Base-by-base conservation (phyloP, 2,888 invertebrate genomes). In the Melolontha melolontha region DNA sequence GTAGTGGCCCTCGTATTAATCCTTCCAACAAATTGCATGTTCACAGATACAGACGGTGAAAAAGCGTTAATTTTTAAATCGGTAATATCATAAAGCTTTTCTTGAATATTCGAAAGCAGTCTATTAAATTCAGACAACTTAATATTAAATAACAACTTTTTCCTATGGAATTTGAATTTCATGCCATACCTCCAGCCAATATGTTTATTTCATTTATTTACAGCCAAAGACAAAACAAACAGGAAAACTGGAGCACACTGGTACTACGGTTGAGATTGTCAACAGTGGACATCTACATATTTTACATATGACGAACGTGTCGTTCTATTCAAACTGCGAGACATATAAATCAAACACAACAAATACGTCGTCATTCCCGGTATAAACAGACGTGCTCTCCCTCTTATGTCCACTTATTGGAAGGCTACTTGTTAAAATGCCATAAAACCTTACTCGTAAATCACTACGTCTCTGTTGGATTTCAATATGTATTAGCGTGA, bases 391-490 rank as follows among this genome's bases (percentile, higher is more conserved):
- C 47, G 34, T 34, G 29, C 16, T 17, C 34, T 47, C 59, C 40
- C 16, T 17, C 16, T n/a, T 34, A 49, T 49, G 34, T 34, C 34
- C 34, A 34, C 34, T 34, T 34, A 34, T 47, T 14, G 47, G 39
- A 62, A 17, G 34, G 47, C 59, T 62, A 62, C 59, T 62, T 62
- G 59, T 62, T 62, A 62, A 62, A 62, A 62, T 17, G 59, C 59
- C 59, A 62, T 62, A 62, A 62, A 62, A 62, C 34, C 47, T 49
- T 11, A 22, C 29, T 62, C 59, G 59, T 62, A 62, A 62, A 62
- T 62, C 59, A 62, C 47, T 34, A 17, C 39, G 59, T 62, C 59
- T 39, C 12, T 16, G 59, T 62, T 39, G 34, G 59, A 62, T 62
- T 62, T 62, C 59, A 62, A 62, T 62, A 62, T 34, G 42, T 39